Conservation (phyloP, 2,888 invertebrate species). For the Dexiosoma caninum region DNA sequence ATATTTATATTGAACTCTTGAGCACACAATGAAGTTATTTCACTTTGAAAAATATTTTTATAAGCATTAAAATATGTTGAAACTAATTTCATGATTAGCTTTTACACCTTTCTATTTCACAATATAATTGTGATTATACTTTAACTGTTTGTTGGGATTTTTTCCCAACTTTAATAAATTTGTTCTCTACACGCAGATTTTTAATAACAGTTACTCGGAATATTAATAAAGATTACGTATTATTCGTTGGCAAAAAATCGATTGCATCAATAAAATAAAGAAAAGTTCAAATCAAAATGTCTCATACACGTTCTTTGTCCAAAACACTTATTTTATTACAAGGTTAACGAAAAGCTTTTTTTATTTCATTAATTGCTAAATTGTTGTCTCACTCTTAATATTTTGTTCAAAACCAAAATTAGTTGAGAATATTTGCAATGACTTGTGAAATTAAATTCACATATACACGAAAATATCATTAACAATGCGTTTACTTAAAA, state of each 20-base stretch:
- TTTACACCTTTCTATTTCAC: slow-evolving; percentile 41
- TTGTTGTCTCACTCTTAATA: slow-evolving; percentile 32
- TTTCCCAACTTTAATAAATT: slow-evolving; percentile 26
- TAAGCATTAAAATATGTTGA: slow-evolving; percentile 70
- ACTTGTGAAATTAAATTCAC: slow-evolving; percentile 61
- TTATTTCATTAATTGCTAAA: slow-evolving; percentile 42
- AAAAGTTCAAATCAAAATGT: slow-evolving; percentile 51
- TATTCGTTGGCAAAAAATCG: slow-evolving; percentile 56
- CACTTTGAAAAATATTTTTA: slow-evolving; percentile 51
- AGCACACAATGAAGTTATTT: slow-evolving; percentile 55
- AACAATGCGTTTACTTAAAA: slow-evolving; percentile 49
- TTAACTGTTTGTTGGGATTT: slow-evolving; percentile 38
- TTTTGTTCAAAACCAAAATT: slow-evolving; percentile 19
- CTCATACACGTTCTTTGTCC: slow-evolving; percentile 35
- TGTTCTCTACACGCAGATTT: slow-evolving; percentile 21
- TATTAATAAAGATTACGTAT: slow-evolving; percentile 49
- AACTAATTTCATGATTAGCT: slow-evolving; percentile 78
- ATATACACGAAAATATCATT: slow-evolving; percentile 32
- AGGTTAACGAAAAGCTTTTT: slow-evolving; percentile 48
- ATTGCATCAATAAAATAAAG: slow-evolving; percentile 47
- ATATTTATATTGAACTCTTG: slow-evolving; percentile 68
- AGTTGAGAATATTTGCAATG: slow-evolving; percentile 39
- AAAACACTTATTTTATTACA: slow-evolving; percentile 47
- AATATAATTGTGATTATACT: slow-evolving; percentile 32
- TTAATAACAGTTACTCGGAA: slow-evolving; percentile 21